Conservation (phyloP, 2,113 vertebrate species). For the Manacus vitellinus region DNA sequence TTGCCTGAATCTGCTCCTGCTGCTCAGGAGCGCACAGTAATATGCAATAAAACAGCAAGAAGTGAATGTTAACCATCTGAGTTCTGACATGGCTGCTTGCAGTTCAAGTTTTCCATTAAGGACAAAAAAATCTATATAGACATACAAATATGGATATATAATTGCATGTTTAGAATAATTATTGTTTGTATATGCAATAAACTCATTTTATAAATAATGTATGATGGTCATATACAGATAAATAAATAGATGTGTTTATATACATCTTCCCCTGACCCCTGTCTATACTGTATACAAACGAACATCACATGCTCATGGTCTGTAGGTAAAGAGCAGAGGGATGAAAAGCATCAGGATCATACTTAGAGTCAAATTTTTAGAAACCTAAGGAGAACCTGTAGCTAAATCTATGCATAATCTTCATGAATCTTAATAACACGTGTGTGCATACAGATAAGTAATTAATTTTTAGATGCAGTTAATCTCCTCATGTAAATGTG, state of each 20-base stretch:
- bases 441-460: conserved; percentile 44
- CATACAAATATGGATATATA: conserved; percentile 47
- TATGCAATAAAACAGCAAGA: conserved; percentile 98
- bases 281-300: neutral
- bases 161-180: conserved; percentile 60
- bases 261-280: conserved; percentile 23
- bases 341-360: neutral
- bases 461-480: conserved; percentile 56
- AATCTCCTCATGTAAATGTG: conserved; percentile 44
- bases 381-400: neutral
- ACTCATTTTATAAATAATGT: conserved; percentile 5
- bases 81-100: conserved; percentile 81
- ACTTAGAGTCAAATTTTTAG: neutral
- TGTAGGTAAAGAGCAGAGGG: neutral
- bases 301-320: neutral
- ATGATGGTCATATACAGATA: neutral
- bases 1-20: conserved; percentile 99
- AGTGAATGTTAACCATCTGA: conserved; percentile 89
- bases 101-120: conserved; percentile 83
- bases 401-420: neutral
- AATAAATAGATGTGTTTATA: neutral
- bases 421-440: conserved; percentile 41
- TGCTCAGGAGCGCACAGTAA: conserved; percentile 91
- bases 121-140: conserved; percentile 45
- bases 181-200: conserved; percentile 40